Evolutionary conservation across 2,797 vertebrate genomes (phyloP).

Genomic region (Parambassis ranga): DNA sequence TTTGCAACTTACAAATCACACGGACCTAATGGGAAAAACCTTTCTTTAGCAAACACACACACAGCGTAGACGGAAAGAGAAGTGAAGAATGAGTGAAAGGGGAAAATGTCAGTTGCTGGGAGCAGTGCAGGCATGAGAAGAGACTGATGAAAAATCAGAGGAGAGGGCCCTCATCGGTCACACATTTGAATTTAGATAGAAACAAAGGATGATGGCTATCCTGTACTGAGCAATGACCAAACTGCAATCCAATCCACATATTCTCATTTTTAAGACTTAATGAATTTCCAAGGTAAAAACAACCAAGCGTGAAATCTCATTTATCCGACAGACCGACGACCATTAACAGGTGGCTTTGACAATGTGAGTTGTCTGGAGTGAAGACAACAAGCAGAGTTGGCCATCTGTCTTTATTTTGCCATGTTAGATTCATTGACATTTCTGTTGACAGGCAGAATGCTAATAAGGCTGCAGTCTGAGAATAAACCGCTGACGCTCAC

Average conservation of each 20-base stretch:
- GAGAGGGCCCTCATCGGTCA: not conserved
- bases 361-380: conserved; percentile 7
- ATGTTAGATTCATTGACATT: not conserved
- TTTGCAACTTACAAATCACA: not conserved
- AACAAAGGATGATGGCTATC: not conserved
- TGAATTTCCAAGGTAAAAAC: conserved; percentile 11
- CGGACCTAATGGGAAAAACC: not conserved
- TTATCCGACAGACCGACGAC: conserved; percentile 10
- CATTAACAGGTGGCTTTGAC: conserved; percentile 21
- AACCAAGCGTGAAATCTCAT: conserved; percentile 29
- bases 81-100: not conserved
- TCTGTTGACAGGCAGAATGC: not conserved
- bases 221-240: not conserved
- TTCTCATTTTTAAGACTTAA: conserved; percentile 19
- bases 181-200: conserved; percentile 27
- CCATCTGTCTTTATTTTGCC: conserved; percentile 30
- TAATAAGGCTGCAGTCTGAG: not conserved
- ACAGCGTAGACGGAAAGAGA: not conserved
- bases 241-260: not conserved
- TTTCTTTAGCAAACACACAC: not conserved
- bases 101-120: not conserved
- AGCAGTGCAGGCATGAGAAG: not conserved
- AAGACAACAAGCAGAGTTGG: not conserved
- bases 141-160: conserved; percentile 3
- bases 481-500: not conserved